Evolutionary conservation across 1,140 invertebrate species (phyloP), one percentile per base, ranked within the genome.

Genomic region (Thrips palmi): DNA sequence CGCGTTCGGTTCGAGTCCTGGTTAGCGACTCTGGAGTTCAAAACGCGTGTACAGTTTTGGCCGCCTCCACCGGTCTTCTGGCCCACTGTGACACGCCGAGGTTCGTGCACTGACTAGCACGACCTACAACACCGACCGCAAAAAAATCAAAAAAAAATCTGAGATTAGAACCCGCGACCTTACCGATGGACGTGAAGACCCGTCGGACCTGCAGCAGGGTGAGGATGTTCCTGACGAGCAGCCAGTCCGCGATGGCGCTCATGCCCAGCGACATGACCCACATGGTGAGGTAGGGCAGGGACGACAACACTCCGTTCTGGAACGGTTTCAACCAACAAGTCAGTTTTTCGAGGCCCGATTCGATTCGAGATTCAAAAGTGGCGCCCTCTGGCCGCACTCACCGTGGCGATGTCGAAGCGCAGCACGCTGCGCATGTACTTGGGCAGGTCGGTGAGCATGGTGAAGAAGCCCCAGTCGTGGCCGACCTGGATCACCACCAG

Each of bases 381-480:
- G n/a, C n/a, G n/a, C n/a, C 18, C n/a, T n/a, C n/a, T n/a, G n/a
- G 18, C 4, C 18, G n/a, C 6, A 34, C 33, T 42, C 57, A 75
- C 72, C 47, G 63, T 47, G 49, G 75, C 62, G 21, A 87, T 74
- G 45, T 82, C 67, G 50, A 82, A 85, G 44, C 77, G 69, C 4
- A 91, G 57, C 1, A 86, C 75, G 44, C 71, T 69, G 28, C 73
- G 77, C 70, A 91, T 75, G 58, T 87, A 85, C 43, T 78, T 76
- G 0, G 87, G 85, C 14, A 93, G 63, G 47, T 86, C 77, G 11
- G 77, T 84, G 14, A 88, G 67, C 55, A 88, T 68, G 10, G 80
- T 86, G 48, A 84, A 85, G 49, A 83, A 80, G 1, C 74, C 79
- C 74, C 83, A 91, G 52, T 86, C 82, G 50, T 85, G 78, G 11